Percentiles rank a stretch among this genome's conserved stretches.
Evolutionary conservation across 2,797 vertebrate species (phyloP).

Genomic region (Gobio occitaniae): DNA sequence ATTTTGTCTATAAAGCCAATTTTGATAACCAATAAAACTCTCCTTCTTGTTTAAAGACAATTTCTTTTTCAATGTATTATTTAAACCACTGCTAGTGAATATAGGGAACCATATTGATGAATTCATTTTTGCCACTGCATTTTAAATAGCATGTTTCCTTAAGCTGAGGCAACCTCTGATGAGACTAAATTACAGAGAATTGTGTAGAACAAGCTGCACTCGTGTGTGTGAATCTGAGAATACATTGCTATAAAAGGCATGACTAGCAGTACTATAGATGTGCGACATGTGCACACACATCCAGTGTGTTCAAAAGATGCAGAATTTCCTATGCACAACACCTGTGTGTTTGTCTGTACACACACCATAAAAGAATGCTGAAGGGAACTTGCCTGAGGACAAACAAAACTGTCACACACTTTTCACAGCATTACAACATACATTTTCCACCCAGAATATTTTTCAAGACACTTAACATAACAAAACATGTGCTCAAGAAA

Average conservation of each 20-base stretch:
- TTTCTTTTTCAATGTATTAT: not conserved
- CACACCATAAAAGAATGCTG: not conserved
- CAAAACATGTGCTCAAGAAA: constrained; percentile 35
- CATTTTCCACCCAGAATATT: not conserved
- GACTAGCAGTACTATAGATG: not conserved
- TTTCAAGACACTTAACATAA: constrained; percentile 23
- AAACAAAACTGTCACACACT: not conserved
- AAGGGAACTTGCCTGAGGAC: constrained; percentile 5
- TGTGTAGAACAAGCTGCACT: not conserved
- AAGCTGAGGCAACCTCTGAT: not conserved
- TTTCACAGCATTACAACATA: not conserved
- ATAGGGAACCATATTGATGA: constrained; percentile 30
- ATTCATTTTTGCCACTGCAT: constrained; percentile 45
- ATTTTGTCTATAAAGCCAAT: not conserved
- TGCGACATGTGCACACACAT: constrained; percentile 21
- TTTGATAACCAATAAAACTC: constrained; percentile 6
- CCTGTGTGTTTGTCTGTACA: not conserved
- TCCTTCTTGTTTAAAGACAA: constrained; percentile 13
- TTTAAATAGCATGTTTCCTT: constrained; percentile 25
- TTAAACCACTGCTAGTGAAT: not conserved
- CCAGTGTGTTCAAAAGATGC: not conserved
- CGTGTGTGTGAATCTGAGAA: not conserved
- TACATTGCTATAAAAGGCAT: constrained; percentile 8
- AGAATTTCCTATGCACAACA: not conserved
- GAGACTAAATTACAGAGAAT: not conserved